Base-by-base conservation (phyloP, 1,140 invertebrate species). In the Zaprionus tsacasi region DNA sequence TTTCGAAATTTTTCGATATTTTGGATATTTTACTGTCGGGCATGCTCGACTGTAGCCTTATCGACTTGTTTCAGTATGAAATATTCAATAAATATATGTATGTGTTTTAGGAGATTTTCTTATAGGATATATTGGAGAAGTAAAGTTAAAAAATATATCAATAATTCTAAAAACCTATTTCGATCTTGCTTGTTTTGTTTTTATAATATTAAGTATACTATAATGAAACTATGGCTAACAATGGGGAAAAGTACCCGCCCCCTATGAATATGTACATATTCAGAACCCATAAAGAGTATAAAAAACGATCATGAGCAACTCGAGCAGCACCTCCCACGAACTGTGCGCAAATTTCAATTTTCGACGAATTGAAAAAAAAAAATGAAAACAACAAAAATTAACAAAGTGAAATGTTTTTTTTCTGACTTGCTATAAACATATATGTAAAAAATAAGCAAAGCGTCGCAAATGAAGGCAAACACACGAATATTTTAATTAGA, bases 401-500 rank as follows among this genome's bases (percentile, higher is more conserved):
- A 21, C 45, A 50, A 50, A 50, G 21, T 21, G 17, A 50, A 50
- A 50, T 50, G 45, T 11, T 15, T 40, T 54, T 30, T 64, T 64
- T 66, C 55, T 0, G 6, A 35, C 35, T 27, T 57, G 72, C 60
- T 64, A 75, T 59, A 77, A 83, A 81, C 76, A 80, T 76, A 81
- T 80, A 83, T 64, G 75, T 60, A 61, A 81, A 67, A 78, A 67
- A n/a, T n/a, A n/a, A 61, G 36, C 48, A 56, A 70, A 70, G 30
- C 57, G 45, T 54, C 63, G 38, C 33, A 87, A 70, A 78, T 70
- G 56, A 67, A 75, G 38, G 67, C 76, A 80, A 87, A 87, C 72
- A 79, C 71, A 82, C 70, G 85, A 89, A 89, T 90, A 89, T 89
- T 89, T 89, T 89, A 89, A 89, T 89, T 89, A 89, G 85, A 89